phyloP scores from a whole-genome alignment of 2,113 vertebrate genomes.

The Entomyzon cyanotis region DNA sequence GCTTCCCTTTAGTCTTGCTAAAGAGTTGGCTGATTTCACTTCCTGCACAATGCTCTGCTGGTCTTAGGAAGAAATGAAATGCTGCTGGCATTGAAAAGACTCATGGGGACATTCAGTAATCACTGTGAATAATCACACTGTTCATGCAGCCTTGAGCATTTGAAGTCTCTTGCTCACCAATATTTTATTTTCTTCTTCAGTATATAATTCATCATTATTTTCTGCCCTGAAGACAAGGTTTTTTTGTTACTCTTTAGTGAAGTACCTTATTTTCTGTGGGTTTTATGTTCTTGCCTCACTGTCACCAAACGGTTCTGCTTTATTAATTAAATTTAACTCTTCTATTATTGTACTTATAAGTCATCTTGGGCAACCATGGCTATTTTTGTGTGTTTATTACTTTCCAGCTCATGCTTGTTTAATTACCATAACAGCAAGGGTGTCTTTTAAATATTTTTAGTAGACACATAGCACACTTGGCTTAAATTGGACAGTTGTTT shows the following conservation, averaged over 20 bases:
- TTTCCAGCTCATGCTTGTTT: neutral
- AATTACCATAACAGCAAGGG: neutral
- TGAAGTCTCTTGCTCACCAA: neutral
- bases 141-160: neutral
- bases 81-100: neutral
- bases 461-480: neutral
- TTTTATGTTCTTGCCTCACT: neutral
- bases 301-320: neutral
- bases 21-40: neutral
- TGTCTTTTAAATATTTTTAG: conserved; percentile 32
- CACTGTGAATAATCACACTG: neutral
- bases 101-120: neutral
- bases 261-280: neutral
- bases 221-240: neutral
- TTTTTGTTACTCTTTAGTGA: neutral
- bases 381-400: neutral
- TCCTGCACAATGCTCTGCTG: neutral
- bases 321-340: neutral
- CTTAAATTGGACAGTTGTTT: conserved; percentile 5
- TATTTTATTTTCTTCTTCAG: neutral
- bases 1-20: neutral
- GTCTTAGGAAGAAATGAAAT: neutral
- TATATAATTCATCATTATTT: neutral
- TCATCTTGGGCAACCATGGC: neutral
- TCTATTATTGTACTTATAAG: neutral